Base-by-base conservation (phyloP, 2,113 vertebrate genomes). In the Brachypodius melanocephalos region DNA sequence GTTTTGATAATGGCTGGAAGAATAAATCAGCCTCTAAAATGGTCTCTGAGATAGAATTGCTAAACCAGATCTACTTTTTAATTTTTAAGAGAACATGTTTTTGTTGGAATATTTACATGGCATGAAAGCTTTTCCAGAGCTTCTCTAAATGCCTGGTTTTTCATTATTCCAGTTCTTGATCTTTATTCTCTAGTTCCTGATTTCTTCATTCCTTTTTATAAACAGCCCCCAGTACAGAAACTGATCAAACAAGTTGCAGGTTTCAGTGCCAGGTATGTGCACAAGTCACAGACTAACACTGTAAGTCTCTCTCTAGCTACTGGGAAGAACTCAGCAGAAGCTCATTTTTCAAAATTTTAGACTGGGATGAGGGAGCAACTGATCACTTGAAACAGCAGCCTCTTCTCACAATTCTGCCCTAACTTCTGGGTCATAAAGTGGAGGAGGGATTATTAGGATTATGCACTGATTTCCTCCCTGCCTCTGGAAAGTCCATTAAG, bases 1-100 rank as follows among this genome's bases (percentile, higher is more conserved):
- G 71, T 85, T 90, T 80, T 95, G 88, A 90, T 96, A 90, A 73
- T 80, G 71, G 31, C 74, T 76, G 71, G 42, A 76, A 93, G 90
- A 93, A 81, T 43, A 80, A 87, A 81, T 87, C 21, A 67, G 62
- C 58, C 63, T 91, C 80, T 76, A 26, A 93, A 89, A 88, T 29
- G 40, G n/a, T 38, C 17, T 90, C 85, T 49, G 61, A 85, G 63
- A 89, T 12, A 84, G 73, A 90, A 95, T 80, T 81, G 51, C 59
- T 80, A 90, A 86, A 74, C 32, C 22, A 71, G 46, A 61, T 71
- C 54, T 73, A 46, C 34, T 79, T 85, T 83, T 52, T 68, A 22
- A 43, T 82, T 90, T 91, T 91, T 74, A 55, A 74, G 72, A 74
- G 71, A 89, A 92, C 46, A 8, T 93, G 54, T 86, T 95, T 96